Base-by-base conservation (phyloP, 2,113 vertebrate species). In the Dendrocopos noguchii region DNA sequence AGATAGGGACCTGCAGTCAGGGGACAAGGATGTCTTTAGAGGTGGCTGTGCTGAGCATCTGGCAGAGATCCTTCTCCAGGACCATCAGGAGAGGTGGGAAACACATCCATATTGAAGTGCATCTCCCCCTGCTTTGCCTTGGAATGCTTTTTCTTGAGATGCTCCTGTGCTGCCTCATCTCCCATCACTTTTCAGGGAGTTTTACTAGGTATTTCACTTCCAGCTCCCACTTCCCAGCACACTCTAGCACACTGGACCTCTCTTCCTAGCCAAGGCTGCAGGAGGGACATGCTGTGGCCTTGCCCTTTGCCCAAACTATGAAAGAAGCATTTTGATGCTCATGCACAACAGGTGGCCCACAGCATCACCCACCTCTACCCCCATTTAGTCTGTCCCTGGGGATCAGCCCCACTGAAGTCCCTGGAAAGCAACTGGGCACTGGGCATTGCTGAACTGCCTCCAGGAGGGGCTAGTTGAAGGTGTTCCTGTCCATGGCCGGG, bases 181-280 rank as follows among this genome's bases (percentile, higher is more conserved):
- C 25, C 50, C 46, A 7, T 7, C 17, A 15, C 21, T 84, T 86
- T n/a, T 47, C 2, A 1, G 21, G 16, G 16, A 78, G 71, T 72
- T 93, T 78, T 33, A 52, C 77, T 95, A 92, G 84, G 71, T n/a
- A 80, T 92, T 89, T 91, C 84, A 63, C 50, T 87, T 87, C 80
- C 91, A 89, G 34, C n/a, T 80, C 64, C 21, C 70, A 7, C n/a
- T 87, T 89, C 50, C 75, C 66, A 27, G 78, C 61, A 42, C 29
- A n/a, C n/a, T 29, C 15, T 28, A 15, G 70, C 4, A 46, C 1
- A 4, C 36, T 3, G 56, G 42, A 44, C 61, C 52, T 47, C 2
- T 1, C 53, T 17, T 3, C 5, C 34, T 6, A 10, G 28, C 31
- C 44, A 50, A 36, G 39, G 60, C 52, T 34, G 6, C 15, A 2